Conservation (phyloP, 2,797 vertebrate species). For the Periparus ater region DNA sequence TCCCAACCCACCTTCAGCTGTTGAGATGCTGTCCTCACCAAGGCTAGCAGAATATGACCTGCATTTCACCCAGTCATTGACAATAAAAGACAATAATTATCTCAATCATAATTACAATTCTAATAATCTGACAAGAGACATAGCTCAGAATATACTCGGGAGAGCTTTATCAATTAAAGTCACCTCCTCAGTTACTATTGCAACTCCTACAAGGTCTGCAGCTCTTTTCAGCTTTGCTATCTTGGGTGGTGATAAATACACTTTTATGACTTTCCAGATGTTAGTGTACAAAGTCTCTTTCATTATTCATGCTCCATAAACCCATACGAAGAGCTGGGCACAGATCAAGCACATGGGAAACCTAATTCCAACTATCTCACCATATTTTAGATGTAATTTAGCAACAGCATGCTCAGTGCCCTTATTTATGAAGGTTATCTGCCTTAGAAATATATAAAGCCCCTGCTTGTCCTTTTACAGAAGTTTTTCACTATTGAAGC, state of each 20-base stretch:
- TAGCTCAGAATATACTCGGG: slow-evolving; percentile 24
- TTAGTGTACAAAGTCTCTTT: slow-evolving; percentile 57
- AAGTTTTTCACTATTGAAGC: slow-evolving; percentile 15
- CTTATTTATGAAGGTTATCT: slow-evolving; percentile 60
- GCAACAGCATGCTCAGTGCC: slow-evolving; percentile 19
- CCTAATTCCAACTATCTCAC: slow-evolving; percentile 52
- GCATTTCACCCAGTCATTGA: slow-evolving; percentile 4
- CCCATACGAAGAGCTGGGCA: slow-evolving; percentile 26
- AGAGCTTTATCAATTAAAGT: slow-evolving; percentile 45
- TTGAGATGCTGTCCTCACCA: not conserved
- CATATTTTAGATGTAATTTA: slow-evolving; percentile 57
- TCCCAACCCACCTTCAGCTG: not conserved
- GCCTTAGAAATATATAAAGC: slow-evolving; percentile 8
- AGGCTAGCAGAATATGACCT: not conserved
- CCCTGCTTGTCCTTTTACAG: slow-evolving; percentile 5
- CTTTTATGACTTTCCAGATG: slow-evolving; percentile 64
- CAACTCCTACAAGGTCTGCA: slow-evolving; percentile 7
- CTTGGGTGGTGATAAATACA: slow-evolving; percentile 45
- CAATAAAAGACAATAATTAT: slow-evolving; percentile 69
- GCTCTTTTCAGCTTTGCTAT: slow-evolving; percentile 13
- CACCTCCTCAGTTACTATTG: not conserved
- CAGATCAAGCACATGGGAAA: slow-evolving; percentile 54
- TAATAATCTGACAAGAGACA: slow-evolving; percentile 58
- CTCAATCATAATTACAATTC: slow-evolving; percentile 55
- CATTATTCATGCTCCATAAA: slow-evolving; percentile 69